Conservation (phyloP, 2,113 vertebrate genomes). For the Hucho hucho region DNA sequence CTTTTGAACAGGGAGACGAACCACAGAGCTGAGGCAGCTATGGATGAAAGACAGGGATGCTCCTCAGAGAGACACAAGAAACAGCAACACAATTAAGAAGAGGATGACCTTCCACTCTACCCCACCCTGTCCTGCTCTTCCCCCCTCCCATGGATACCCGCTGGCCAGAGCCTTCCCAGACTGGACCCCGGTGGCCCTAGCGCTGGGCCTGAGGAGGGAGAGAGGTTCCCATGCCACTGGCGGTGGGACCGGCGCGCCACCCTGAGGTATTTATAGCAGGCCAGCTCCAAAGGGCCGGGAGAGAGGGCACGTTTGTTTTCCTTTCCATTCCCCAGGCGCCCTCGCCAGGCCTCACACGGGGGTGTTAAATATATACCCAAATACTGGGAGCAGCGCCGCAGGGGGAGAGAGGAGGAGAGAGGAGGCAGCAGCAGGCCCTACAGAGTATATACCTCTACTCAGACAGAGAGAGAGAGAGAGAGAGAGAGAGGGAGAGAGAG, state of each 20-base stretch:
- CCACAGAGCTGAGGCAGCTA: slow-evolving; percentile 17
- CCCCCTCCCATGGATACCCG: neutral
- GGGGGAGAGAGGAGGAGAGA: slow-evolving; percentile 21
- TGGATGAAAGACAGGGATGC: slow-evolving; percentile 54
- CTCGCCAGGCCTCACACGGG: slow-evolving; percentile 75
- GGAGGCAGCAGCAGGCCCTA: slow-evolving; percentile 30
- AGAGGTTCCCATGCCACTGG: slow-evolving; percentile 94
- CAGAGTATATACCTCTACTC: slow-evolving; percentile 17
- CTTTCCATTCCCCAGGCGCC: slow-evolving; percentile 91
- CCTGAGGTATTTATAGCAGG: slow-evolving; percentile 92
- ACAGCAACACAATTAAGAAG: slow-evolving; percentile 28
- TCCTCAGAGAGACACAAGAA: slow-evolving; percentile 60
- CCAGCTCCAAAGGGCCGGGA: slow-evolving; percentile 72
- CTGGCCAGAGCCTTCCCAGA: slow-evolving; percentile 65
- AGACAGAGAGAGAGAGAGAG: slow-evolving; percentile 10
- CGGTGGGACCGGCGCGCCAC: slow-evolving; percentile 84
- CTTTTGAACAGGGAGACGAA: slow-evolving; percentile 64
- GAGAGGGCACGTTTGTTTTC: slow-evolving; percentile 94
- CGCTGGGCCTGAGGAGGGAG: slow-evolving; percentile 56
- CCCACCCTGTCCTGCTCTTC: neutral
- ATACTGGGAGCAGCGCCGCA: slow-evolving; percentile 66
- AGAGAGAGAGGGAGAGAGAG: neutral
- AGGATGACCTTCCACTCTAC: neutral
- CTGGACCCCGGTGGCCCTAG: slow-evolving; percentile 56
- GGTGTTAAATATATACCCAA: slow-evolving; percentile 80